phyloP scores from a whole-genome alignment of 2,797 vertebrate species.

The Aulostomus chinensis region DNA sequence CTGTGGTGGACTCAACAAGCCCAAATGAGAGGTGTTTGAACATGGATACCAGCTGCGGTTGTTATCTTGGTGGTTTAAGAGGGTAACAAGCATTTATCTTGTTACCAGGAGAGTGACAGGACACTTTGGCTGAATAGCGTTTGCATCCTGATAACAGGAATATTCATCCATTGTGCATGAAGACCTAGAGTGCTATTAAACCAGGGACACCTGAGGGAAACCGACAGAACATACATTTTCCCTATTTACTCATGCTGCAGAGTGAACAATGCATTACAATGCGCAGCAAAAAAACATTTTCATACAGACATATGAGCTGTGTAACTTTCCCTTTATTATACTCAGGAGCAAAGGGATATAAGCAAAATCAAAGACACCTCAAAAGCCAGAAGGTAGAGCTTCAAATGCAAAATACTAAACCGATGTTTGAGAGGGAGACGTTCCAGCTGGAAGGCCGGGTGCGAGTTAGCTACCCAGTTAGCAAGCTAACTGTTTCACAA shows the following conservation, averaged over 20 bases:
- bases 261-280: slow-evolving; percentile 45
- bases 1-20: slow-evolving; percentile 38
- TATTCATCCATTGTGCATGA: slow-evolving; percentile 63
- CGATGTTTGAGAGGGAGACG: no score
- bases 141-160: slow-evolving; percentile 69
- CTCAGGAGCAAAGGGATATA: no score
- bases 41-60: slow-evolving; percentile 55
- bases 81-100: slow-evolving; percentile 80
- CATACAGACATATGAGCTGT: no score
- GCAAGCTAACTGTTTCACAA: no score
- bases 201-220: slow-evolving; percentile 36
- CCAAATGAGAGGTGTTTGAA: slow-evolving; percentile 67
- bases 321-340: no score
- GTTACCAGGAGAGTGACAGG: slow-evolving; percentile 72
- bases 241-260: slow-evolving; percentile 45
- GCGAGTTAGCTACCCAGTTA: no score
- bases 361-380: no score
- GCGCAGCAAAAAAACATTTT: slow-evolving; percentile 25
- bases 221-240: slow-evolving; percentile 39
- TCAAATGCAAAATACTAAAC: no score
- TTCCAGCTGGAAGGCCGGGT: no score
- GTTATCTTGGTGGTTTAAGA: slow-evolving; percentile 72
- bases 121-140: slow-evolving; percentile 67
- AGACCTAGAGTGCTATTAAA: slow-evolving; percentile 33
- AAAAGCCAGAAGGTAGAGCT: no score